These are phyloP conservation scores for Zaprionus taronus DNA, from an alignment of 1,140 invertebrate genomes.

Conservation along the genomic window DNA sequence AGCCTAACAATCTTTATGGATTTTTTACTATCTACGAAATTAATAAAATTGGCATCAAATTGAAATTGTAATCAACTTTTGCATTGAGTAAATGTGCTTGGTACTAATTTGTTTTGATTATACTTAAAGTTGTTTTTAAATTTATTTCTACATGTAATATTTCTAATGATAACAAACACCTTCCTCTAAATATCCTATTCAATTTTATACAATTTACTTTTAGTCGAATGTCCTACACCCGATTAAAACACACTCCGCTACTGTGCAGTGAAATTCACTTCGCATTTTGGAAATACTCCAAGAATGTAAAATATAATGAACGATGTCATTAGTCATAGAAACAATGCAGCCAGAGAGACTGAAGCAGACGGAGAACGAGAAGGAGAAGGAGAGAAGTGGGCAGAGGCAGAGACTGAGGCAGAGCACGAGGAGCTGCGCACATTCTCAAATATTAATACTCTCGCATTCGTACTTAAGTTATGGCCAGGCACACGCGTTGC, in stretches of 20 bases:
- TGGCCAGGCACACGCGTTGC: constrained; percentile 31
- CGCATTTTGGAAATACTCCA: constrained; percentile 75
- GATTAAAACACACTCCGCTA: neutral
- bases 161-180: too few species aligned
- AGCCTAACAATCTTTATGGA: too few species aligned
- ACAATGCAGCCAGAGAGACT: constrained; percentile 64
- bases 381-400: neutral
- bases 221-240: neutral
- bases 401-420: constrained; percentile 1
- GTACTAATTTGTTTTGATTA: too few species aligned
- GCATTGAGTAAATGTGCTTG: too few species aligned
- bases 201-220: too few species aligned
- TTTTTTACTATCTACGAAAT: too few species aligned
- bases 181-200: too few species aligned
- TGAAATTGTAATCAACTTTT: too few species aligned
- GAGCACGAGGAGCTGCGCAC: constrained; percentile 23
- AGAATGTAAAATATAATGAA: constrained; percentile 81
- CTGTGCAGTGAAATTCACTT: constrained; percentile 34
- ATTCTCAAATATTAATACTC: constrained; percentile 54
- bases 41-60: too few species aligned
- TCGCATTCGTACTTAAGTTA: constrained; percentile 50
- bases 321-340: constrained; percentile 81
- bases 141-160: too few species aligned
- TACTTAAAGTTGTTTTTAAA: too few species aligned
- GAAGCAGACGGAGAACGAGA: constrained; percentile 12